Percentiles rank a stretch among this genome's conserved stretches.
These are phyloP conservation scores for Scaptomyza montana DNA, from an alignment of 1,140 invertebrate genomes.

Conservation along the genomic window DNA sequence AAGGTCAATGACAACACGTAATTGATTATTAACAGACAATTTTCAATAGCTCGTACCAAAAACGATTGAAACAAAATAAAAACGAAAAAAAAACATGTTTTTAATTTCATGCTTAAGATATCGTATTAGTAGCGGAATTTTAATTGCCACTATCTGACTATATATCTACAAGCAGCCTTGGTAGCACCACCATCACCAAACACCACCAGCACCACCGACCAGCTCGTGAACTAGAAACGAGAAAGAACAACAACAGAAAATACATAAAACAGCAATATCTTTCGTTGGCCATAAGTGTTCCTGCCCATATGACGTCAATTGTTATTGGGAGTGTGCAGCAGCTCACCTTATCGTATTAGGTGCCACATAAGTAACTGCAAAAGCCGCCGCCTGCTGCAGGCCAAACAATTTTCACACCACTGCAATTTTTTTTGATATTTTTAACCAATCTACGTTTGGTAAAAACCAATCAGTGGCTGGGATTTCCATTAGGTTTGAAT, in stretches of 20 bases:
- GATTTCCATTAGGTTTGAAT: constrained; percentile 8
- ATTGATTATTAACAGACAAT: constrained; percentile 76
- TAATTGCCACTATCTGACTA: constrained; percentile 64
- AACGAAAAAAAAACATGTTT: constrained; percentile 61
- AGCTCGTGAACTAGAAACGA: constrained; percentile 60
- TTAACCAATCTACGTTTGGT: constrained; percentile 1
- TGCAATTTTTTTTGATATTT: constrained; percentile 11
- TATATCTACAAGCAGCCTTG: constrained; percentile 36
- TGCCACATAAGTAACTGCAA: constrained; percentile 65
- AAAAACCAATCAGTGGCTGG: constrained; percentile 32
- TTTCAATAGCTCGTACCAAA: neutral
- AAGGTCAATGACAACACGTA: constrained; percentile 77
- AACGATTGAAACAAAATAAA: constrained; percentile 35
- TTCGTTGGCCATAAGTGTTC: constrained; percentile 20
- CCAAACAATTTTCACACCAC: constrained; percentile 74
- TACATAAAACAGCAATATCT: constrained; percentile 41
- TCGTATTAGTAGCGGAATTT: constrained; percentile 71
- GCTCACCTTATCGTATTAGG: constrained; percentile 33
- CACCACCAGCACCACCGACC: neutral
- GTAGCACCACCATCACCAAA: constrained; percentile 37
- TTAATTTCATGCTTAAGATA: constrained; percentile 80
- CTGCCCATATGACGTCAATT: constrained; percentile 33
- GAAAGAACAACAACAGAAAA: constrained; percentile 17
- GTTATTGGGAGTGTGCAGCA: constrained; percentile 49
- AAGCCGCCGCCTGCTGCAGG: constrained; percentile 39